Base-by-base conservation (phyloP, 92 coral and sea anemone genomes). In the Plumapathes pennacea region DNA sequence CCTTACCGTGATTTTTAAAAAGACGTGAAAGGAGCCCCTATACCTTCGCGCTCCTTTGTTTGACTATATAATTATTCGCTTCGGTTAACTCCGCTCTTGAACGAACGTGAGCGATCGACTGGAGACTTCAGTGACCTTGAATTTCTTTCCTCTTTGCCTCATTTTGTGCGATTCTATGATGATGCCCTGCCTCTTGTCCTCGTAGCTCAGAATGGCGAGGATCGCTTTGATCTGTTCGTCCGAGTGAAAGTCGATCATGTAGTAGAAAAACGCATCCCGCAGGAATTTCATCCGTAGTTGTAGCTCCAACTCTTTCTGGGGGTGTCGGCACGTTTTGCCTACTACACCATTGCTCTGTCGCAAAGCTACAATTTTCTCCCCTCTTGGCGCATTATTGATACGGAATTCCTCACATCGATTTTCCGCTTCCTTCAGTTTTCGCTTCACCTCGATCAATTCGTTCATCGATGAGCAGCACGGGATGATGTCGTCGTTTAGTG, bases 161-260 rank as follows among this genome's bases (percentile, higher is more conserved):
- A 94, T 84, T 7, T 77, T 80, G 38, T 84, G 89, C 1, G 99
- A 80, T 59, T 94, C 94, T 4, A 76, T 32, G 2, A 94, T 88
- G 9, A 94, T 90, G 31, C 89, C 97, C 12, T 89, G 82, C 38
- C 99, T 60, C 38, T 84, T 85, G 50, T 94, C 99, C n/a, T 90
- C 99, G 54, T 94, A 94, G 17, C 80, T 92, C 33, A 94, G 50
- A 27, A 94, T 90, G 10, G 99, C 99, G 18, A 94, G 72, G 31
- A 94, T 94, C 20, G 99, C 99, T 28, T 81, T 94, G 75, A 94
- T 84, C 40, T 94, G 99, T 38, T 94, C 99, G 32, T 94, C 99
- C 3, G 96, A 81, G 46, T 94, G 96, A 68, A 94, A 94, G 28
- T 94, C 99, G 28, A 94, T 94, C 99, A 94, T 94, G 38, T 84